phyloP scores from a whole-genome alignment of 2,797 vertebrate species.

The Enteromius fasciolatus region DNA sequence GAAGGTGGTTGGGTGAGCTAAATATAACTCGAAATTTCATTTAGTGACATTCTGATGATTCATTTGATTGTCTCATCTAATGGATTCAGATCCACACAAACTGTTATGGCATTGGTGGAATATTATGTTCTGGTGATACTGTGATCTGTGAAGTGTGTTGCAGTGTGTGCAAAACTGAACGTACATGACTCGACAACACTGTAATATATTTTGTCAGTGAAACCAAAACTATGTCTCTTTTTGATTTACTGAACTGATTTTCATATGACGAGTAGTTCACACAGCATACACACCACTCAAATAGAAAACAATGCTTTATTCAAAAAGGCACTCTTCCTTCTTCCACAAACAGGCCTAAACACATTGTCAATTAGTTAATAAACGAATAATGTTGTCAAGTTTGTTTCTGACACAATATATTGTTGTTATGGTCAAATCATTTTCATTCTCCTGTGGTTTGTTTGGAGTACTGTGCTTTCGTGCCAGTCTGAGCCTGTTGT shows the following conservation, averaged over 20 bases:
- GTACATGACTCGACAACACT: neutral
- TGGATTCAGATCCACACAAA: neutral
- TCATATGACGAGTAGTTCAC: neutral
- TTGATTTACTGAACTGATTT: neutral
- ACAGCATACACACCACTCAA: neutral
- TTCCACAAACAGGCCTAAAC: neutral
- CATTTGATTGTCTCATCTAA: neutral
- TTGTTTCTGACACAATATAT: neutral
- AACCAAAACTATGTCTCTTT: neutral
- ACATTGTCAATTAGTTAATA: neutral
- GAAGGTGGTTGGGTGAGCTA: neutral
- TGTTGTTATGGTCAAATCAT: neutral
- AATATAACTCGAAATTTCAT: neutral
- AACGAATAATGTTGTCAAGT: neutral
- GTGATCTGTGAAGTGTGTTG: conserved; percentile 15
- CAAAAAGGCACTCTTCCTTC: conserved; percentile 6
- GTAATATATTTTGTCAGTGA: neutral
- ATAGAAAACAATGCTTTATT: conserved; percentile 4
- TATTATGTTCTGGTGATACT: neutral
- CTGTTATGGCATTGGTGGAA: conserved; percentile 17
- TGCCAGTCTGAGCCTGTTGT: conserved; percentile 11
- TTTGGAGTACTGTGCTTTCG: neutral
- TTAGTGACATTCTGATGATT: neutral
- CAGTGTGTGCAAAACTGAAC: neutral
- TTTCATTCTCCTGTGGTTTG: neutral